Base-by-base conservation (phyloP, 2,888 invertebrate genomes). In the Plagodis dolabraria region DNA sequence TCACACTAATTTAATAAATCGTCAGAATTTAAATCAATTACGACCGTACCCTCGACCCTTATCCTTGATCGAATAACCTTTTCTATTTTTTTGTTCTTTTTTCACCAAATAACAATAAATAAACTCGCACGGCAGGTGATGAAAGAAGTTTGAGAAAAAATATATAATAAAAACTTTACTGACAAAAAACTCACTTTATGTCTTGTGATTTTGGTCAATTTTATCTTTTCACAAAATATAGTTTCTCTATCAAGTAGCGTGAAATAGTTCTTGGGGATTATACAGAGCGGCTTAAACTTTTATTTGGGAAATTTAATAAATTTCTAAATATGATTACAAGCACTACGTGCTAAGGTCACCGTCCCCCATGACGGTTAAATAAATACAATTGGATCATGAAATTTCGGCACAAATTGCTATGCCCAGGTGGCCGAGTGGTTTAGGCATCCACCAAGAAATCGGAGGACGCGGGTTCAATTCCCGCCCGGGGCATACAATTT, bases 221-320 rank as follows among this genome's bases (percentile, higher is more conserved):
- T 86, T 89, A 90, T 89, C 89, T 87, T 81, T 82, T 77, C 79
- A 89, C 89, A 90, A 86, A 89, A 87, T 89, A 86, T 83, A 82
- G 77, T 75, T 69, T 69, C 76, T 74, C 77, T 86, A 80, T 80
- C 72, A 78, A 77, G 76, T 80, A 85, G 83, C 90, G 90, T 91
- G 89, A 90, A 90, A 89, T 89, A 86, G 89, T 82, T 79, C 70
- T 69, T 67, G 65, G 63, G 61, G 71, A 82, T 60, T n/a, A 6
- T 75, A 60, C 63, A 68, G 83, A 85, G 89, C 33, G 78, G 83
- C 51, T 75, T 57, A 8, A 35, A 5, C 7, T 58, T 78, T 74
- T n/a, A n/a, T n/a, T n/a, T n/a, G n/a, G n/a, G n/a, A n/a, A n/a
- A n/a, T n/a, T n/a, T n/a, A n/a, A n/a, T n/a, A n/a, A n/a, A n/a